A percentile compares a stretch with the other conserved stretches of the same genome.
Conservation (phyloP, 2,113 vertebrate species). For the Anas platyrhynchos region DNA sequence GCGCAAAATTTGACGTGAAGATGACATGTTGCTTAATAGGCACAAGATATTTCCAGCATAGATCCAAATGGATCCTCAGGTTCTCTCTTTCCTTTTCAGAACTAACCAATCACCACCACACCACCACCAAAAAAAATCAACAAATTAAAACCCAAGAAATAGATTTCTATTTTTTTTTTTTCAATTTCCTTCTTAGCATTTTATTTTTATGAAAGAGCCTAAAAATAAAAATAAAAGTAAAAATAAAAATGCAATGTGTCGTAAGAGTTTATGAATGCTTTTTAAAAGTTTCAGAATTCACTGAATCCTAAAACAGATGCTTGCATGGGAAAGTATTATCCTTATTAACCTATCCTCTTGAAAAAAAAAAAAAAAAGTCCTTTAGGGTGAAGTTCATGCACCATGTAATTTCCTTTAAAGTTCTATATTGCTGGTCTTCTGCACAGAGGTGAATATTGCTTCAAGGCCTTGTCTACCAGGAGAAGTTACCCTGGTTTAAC, state of each 20-base stretch:
- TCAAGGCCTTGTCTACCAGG: not conserved
- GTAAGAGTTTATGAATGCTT: not conserved
- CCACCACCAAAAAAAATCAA: not conserved
- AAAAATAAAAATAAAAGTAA: not conserved
- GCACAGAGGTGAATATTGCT: constrained; percentile 1
- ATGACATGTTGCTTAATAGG: not conserved
- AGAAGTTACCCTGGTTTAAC: not conserved
- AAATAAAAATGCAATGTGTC: not conserved
- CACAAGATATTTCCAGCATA: not conserved
- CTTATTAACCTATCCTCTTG: constrained; percentile 55
- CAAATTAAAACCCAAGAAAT: not conserved
- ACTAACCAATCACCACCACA: no score
- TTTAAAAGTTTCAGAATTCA: constrained; percentile 5
- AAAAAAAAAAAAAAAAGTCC: not conserved
- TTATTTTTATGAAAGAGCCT: not conserved
- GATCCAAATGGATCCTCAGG: fast-evolving
- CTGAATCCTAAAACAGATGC: not conserved
- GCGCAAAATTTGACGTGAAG: not conserved
- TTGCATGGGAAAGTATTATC: not conserved
- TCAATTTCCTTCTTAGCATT: not conserved
- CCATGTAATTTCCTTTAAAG: constrained; percentile 46
- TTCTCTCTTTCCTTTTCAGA: not conserved
- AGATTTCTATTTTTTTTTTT: not conserved
- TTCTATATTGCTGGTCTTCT: not conserved
- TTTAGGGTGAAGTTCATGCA: constrained; percentile 10